Base-by-base conservation (phyloP, 2,888 invertebrate species). In the Heteromyza rotundicornis region DNA sequence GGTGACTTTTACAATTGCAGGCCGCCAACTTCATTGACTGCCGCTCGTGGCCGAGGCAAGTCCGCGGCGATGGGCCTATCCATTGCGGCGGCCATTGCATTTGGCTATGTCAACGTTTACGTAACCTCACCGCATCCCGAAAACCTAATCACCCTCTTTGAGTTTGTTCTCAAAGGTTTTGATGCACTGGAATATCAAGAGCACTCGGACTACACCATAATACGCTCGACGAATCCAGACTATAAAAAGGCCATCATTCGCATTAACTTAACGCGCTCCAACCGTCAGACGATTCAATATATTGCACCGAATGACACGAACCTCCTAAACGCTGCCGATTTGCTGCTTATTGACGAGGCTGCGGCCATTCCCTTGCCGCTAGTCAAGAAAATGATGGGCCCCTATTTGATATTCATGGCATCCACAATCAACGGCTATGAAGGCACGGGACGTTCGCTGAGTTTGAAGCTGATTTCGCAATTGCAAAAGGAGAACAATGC, bases 361-460 rank as follows among this genome's bases (percentile, higher is more conserved):
- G 99, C 99, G 0, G 99, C 99, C 7, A 99, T 99, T 70, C 99
- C 99, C 0, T 85, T 99, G 62, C 92, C 94, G 0, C 89, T 94
- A 72, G 97, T 99, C 0, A 93, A 95, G 69, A 89, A 90, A 1
- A 91, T 98, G 82, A 86, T 94, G 60, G 93, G 92, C 0, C 95
- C 97, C 0, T 97, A 97, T 75, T 86, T 98, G 35, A 93, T 96
- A 12, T 94, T 99, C 79, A 88, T 99, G 78, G 91, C 99, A 0
- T 99, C 98, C 0, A 99, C 99, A 0, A 94, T 98, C 47, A 95
- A 97, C 75, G 99, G 99, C 0, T 98, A 98, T 80, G 98, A 98
- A 85, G 98, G 99, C 58, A 99, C 99, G 0, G 99, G 99, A 0
- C 86, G 99, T 10, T 97, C 98, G 0, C 85, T 99, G 20, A 96